phyloP scores from a whole-genome alignment of 2,113 vertebrate species.

The Lepus europaeus region DNA sequence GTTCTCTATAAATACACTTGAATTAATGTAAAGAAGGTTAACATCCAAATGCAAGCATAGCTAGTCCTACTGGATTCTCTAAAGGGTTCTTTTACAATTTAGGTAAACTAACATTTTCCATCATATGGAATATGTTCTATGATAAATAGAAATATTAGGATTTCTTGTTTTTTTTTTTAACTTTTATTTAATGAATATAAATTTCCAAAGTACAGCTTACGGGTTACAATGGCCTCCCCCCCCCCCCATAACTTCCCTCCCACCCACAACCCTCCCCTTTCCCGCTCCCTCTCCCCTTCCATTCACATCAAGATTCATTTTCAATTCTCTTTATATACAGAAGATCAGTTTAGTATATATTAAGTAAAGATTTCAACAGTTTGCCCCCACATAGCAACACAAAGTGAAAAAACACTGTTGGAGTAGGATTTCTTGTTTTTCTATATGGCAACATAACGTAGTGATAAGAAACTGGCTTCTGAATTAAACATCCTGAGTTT shows the following conservation, averaged over 20 bases:
- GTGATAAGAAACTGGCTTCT: not conserved
- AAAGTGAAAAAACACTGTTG: too few species aligned
- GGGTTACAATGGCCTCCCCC: too few species aligned
- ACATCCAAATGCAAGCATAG: not conserved
- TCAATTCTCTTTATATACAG: too few species aligned
- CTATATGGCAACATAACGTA: not conserved
- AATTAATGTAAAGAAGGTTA: not conserved
- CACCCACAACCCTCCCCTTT: too few species aligned
- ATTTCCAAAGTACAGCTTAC: too few species aligned
- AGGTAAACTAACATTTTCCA: not conserved
- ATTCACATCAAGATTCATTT: too few species aligned
- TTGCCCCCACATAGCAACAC: too few species aligned
- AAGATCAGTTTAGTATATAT: too few species aligned
- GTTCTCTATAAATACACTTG: not conserved
- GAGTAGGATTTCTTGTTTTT: not conserved
- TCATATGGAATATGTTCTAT: not conserved
- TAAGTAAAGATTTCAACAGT: too few species aligned
- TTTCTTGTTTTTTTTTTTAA: not conserved
- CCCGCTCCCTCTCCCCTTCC: too few species aligned
- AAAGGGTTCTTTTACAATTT: not conserved
- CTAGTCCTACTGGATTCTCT: not conserved
- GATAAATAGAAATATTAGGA: slow-evolving; percentile 5
- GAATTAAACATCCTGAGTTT: not conserved
- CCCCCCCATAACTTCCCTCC: too few species aligned
- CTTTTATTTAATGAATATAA: too few species aligned